Evolutionary conservation across 2,113 vertebrate species (phyloP), one percentile per base, ranked within the genome.

Genomic region (Smithornis capensis): DNA sequence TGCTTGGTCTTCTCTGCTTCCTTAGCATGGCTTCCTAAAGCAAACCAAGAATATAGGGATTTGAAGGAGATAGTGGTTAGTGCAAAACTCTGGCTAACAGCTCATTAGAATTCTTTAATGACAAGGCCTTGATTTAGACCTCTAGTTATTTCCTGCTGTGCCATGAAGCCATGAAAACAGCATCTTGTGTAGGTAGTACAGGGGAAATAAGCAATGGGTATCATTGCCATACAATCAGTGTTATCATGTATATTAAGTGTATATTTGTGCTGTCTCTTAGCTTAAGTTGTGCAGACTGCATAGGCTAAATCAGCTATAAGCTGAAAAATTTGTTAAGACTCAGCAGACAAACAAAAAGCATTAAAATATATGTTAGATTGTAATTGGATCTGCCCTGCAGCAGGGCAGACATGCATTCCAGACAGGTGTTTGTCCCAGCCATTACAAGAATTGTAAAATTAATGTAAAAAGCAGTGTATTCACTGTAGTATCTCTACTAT

Each of bases 371-470:
- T 35, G 63, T 84, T 83, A 83, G 50, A 40, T 89, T 95, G 73
- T 91, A 96, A 93, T 50, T 96, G 93, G 42, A 91, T 96, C 56
- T 93, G 89, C 83, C 91, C 88, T 40, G 47, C 84, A 89, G 74
- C 65, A 57, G 35, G 60, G 93, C 83, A 95, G 86, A 80, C 1
- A 0, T 62, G 57, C 33, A 33, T 27, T 78, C 38, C 76, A 77
- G 82, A 49, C 69, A 65, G 85, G 49, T 74, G 47, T 91, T 97
- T 96, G 81, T 55, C 85, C 37, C 82, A 62, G 40, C 67, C 95
- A 78, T 95, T 92, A 93, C 55, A 56, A 97, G 21, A 59, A 42
- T 31, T 64, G 69, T 83, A 87, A 96, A 95, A 95, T 76, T 75
- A 96, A 95, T 92, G 53, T 52, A 53, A 95, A 96, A 94, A 62